Conservation (phyloP, 2,888 invertebrate genomes). For the Hipparchia sbordonii region DNA sequence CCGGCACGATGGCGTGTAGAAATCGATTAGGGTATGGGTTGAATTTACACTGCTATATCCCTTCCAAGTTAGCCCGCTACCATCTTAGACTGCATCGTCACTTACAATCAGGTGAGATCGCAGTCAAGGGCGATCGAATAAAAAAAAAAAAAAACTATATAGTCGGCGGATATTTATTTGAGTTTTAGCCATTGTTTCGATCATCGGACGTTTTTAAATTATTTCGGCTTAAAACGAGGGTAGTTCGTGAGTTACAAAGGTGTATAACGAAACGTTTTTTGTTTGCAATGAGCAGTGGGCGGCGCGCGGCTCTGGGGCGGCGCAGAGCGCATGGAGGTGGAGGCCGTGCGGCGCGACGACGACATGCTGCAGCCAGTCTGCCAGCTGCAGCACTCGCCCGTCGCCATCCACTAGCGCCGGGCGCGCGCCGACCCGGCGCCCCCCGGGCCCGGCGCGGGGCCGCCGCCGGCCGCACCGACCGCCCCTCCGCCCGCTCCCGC, state of each 20-base stretch:
- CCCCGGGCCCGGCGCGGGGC: constrained; percentile 27
- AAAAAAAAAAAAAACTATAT: too few species aligned
- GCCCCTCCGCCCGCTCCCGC: constrained; percentile 19
- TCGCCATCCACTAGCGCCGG: constrained; percentile 89
- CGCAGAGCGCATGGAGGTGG: constrained; percentile 89
- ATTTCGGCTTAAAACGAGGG: constrained; percentile 27
- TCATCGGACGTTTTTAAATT: neutral
- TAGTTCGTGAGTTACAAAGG: neutral
- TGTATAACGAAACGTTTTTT: constrained; percentile 6
- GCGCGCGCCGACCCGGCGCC: constrained; percentile 31
- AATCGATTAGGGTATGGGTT: too few species aligned
- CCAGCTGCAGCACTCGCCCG: constrained; percentile 93
- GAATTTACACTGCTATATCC: too few species aligned
- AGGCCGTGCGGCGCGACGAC: constrained; percentile 70
- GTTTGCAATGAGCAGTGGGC: constrained; percentile 51
- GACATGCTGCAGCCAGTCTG: constrained; percentile 92
- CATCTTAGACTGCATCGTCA: too few species aligned
- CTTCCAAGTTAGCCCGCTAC: too few species aligned
- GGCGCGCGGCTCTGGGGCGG: constrained; percentile 63
- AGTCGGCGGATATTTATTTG: too few species aligned
- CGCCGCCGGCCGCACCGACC: constrained; percentile 18
- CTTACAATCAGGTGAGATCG: too few species aligned
- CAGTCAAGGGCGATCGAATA: too few species aligned
- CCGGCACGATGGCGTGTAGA: too few species aligned
- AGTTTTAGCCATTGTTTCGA: too few species aligned